phyloP scores from a whole-genome alignment of 2,797 vertebrate species.

The Hybognathus amarus region DNA sequence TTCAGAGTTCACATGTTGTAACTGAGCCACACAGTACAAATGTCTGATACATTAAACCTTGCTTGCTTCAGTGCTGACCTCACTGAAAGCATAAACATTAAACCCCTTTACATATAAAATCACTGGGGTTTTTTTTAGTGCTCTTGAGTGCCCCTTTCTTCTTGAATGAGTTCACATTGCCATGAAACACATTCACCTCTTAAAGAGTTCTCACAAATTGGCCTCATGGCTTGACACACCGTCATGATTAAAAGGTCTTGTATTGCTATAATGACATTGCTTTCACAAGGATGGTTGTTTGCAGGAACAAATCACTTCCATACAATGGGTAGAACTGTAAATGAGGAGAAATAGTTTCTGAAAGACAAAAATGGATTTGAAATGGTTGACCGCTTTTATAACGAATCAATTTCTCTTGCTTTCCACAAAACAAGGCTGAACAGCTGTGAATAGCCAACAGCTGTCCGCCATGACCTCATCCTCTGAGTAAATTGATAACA shows the following conservation, averaged over 20 bases:
- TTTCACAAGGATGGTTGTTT: conserved; percentile 44
- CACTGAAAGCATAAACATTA: conserved; percentile 38
- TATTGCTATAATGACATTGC: conserved; percentile 51
- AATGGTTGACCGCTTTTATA: background rate
- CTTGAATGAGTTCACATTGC: conserved; percentile 47
- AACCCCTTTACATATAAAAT: conserved; percentile 39
- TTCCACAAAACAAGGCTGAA: conserved; percentile 31
- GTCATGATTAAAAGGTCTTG: conserved; percentile 41
- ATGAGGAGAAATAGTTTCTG: background rate
- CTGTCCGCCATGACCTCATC: conserved; percentile 68
- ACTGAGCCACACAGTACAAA: background rate
- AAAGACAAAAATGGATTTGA: background rate
- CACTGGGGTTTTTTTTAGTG: conserved; percentile 26
- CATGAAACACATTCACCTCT: conserved; percentile 42
- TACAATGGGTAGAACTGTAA: conserved; percentile 17
- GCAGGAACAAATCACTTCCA: conserved; percentile 39
- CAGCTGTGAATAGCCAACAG: conserved; percentile 65
- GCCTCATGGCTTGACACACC: conserved; percentile 38
- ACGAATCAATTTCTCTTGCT: conserved; percentile 15
- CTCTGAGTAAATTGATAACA: conserved; percentile 70
- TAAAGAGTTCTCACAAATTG: conserved; percentile 42
- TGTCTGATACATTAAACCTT: background rate
- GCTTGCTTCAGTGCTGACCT: conserved; percentile 28
- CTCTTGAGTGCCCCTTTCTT: conserved; percentile 35
- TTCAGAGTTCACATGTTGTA: conserved; percentile 1